Conservation (phyloP, 2,888 invertebrate genomes). For the Eristalis pertinax region DNA sequence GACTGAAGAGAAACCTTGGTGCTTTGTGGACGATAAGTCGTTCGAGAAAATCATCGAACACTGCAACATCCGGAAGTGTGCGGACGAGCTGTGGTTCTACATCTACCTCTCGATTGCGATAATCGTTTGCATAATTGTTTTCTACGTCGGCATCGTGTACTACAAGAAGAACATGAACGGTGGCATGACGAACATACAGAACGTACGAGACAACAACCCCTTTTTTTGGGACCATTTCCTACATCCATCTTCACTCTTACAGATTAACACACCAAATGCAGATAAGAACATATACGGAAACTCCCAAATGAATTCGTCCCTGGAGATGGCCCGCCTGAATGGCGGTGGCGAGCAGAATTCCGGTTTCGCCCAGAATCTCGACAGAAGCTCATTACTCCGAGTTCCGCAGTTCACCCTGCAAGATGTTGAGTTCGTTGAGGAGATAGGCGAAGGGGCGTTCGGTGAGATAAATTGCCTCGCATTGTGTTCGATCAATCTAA, state of each 20-base stretch:
- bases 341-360: constrained; percentile 81
- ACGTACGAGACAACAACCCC: constrained; percentile 80
- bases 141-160: constrained; percentile 85
- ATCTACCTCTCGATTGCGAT: constrained; percentile 86
- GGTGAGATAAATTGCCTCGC: constrained; percentile 82
- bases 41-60: constrained; percentile 86
- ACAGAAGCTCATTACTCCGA: constrained; percentile 81
- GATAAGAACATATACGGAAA: constrained; percentile 92
- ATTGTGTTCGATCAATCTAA: background rate
- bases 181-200: constrained; percentile 85
- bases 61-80: constrained; percentile 95
- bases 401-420: constrained; percentile 93
- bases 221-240: background rate
- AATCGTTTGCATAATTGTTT: constrained; percentile 83
- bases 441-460: constrained; percentile 97
- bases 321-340: constrained; percentile 92
- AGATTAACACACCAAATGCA: constrained; percentile 87
- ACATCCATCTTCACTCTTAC: background rate
- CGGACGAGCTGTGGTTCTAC: constrained; percentile 91
- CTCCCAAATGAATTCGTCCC: constrained; percentile 88
- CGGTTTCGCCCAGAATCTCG: constrained; percentile 81
- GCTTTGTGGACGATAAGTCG: constrained; percentile 88
- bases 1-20: constrained; percentile 92
- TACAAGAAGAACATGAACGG: constrained; percentile 84
- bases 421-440: constrained; percentile 93